Percentiles rank a stretch among this genome's conserved stretches.
phyloP scores from a whole-genome alignment of 2,888 invertebrate species.

The Neelides folsomi region DNA sequence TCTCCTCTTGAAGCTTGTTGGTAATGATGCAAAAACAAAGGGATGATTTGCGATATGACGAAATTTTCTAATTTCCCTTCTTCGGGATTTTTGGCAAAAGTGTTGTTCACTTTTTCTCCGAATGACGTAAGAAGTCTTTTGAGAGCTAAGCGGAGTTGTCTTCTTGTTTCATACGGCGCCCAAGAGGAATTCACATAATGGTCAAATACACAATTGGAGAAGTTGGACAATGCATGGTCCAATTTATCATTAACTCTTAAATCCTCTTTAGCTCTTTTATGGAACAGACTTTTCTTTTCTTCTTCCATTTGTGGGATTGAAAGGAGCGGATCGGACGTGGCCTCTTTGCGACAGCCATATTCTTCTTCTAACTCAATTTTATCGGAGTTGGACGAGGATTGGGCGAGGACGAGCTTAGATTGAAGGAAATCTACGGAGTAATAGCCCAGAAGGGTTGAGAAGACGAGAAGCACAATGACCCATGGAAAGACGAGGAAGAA shows the following conservation, averaged over 20 bases:
- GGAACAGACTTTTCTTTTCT: conserved; percentile 1
- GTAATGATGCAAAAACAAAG: conserved; percentile 8
- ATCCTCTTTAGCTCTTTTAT: conserved; percentile 8
- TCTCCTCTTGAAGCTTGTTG: background rate
- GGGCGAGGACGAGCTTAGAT: conserved; percentile 3
- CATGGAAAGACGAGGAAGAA: conserved; percentile 22
- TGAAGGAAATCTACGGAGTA: conserved; percentile 14
- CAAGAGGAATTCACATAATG: conserved; percentile 23
- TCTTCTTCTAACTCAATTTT: background rate
- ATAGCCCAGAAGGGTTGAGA: conserved; percentile 18
- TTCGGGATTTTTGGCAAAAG: background rate
- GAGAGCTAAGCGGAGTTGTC: conserved; percentile 19
- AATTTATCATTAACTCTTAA: conserved; percentile 21
- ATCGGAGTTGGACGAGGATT: background rate
- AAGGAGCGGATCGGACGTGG: background rate
- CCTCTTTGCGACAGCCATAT: background rate
- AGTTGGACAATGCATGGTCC: conserved; percentile 22
- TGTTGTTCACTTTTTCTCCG: conserved; percentile 12
- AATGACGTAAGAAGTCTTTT: conserved; percentile 20
- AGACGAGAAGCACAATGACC: conserved; percentile 18
- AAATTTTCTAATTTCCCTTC: too few species aligned
- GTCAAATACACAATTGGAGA: conserved; percentile 22
- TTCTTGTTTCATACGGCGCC: conserved; percentile 29
- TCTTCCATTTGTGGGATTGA: background rate
- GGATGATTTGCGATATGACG: conserved; percentile 4